Conservation (phyloP, 1,140 invertebrate genomes). For the Oryzaephilus surinamensis region DNA sequence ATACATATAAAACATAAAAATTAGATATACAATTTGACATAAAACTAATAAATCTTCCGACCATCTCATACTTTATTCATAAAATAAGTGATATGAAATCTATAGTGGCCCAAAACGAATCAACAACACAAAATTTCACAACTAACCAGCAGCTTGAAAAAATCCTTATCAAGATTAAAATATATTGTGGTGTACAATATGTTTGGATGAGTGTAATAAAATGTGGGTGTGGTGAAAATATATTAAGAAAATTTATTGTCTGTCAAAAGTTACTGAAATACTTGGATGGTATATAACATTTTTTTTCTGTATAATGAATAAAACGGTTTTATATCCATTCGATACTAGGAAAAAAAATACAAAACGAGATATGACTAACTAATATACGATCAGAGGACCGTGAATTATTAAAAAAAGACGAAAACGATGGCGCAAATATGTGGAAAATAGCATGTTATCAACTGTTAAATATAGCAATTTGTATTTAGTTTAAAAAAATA, state of each 20-base stretch:
- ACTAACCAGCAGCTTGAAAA: too few relatives aligned
- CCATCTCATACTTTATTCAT: constrained; percentile 21
- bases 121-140: too few relatives aligned
- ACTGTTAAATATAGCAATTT: constrained; percentile 28
- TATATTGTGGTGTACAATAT: too few relatives aligned
- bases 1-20: too few relatives aligned
- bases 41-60: constrained; percentile 20
- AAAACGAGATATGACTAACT: background rate
- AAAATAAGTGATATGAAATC: constrained; percentile 24
- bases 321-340: too few relatives aligned
- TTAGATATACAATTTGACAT: constrained; percentile 21
- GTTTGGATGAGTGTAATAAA: constrained; percentile 21
- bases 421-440: constrained; percentile 25
- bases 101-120: too few relatives aligned
- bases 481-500: constrained; percentile 21
- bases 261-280: constrained; percentile 20
- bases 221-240: constrained; percentile 22
- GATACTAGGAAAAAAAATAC: constrained; percentile 16
- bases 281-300: constrained; percentile 4
- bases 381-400: background rate
- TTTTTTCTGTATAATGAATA: too few relatives aligned
- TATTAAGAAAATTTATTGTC: constrained; percentile 27
- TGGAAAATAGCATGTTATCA: constrained; percentile 29
- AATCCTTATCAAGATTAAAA: too few relatives aligned
- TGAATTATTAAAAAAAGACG: constrained; percentile 10